Evolutionary conservation across 2,797 vertebrate species (phyloP).

Genomic region (Arnoldichthys spilopterus): DNA sequence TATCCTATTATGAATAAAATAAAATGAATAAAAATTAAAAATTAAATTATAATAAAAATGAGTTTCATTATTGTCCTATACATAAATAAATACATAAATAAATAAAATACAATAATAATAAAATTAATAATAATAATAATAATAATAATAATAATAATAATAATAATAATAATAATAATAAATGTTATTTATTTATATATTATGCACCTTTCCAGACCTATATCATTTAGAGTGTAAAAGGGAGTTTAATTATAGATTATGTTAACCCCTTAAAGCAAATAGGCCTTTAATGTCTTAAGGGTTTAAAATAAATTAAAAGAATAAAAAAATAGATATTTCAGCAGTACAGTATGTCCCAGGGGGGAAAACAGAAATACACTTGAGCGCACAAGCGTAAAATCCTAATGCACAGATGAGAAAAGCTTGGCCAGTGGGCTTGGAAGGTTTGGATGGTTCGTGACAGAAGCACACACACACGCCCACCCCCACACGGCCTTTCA

Average conservation of each 20-base stretch:
- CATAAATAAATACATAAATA: no score
- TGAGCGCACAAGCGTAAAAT: neutral
- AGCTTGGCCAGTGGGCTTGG: neutral
- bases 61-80: no score
- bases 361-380: neutral
- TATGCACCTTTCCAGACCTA: no score
- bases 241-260: no score
- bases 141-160: neutral
- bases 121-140: neutral
- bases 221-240: no score
- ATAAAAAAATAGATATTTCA: neutral
- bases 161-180: no score
- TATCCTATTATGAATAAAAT: no score
- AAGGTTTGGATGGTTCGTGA: neutral
- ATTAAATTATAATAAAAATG: no score
- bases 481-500: slow-evolving; percentile 26
- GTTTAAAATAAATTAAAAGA: neutral
- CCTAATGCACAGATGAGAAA: slow-evolving; percentile 9
- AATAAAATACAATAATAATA: no score
- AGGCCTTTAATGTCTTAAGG: neutral
- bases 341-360: neutral
- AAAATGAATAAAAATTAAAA: no score
- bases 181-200: no score
- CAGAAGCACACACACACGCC: neutral
- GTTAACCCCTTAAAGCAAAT: no score